Base-by-base conservation (phyloP, 2,113 vertebrate genomes). In the Ceyx cyanopectus region DNA sequence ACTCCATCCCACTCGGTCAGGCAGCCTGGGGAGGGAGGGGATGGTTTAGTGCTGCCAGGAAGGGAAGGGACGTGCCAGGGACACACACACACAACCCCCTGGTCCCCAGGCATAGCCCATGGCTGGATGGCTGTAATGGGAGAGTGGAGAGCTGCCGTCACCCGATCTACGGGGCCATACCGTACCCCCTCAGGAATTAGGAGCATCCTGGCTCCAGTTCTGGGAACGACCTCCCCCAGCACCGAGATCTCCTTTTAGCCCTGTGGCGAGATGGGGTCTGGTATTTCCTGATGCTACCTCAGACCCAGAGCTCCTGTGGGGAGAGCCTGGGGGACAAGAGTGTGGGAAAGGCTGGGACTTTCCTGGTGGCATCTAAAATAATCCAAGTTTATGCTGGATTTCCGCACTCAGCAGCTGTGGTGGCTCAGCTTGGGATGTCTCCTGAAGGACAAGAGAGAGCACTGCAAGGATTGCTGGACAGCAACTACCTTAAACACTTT, bases 1-100 rank as follows among this genome's bases (percentile, higher is more conserved):
- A 97, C 81, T 45, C 97, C 97, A 4, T 98, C 97, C 97, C 97
- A 98, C 86, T 97, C 94, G 0, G 90, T 92, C 32, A 4, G 70
- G 86, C 97, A 98, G 72, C 95, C 97, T 98, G 79, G 29, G 68
- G 66, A 83, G 43, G 61, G 66, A 83, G 43, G 50, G 69, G 34
- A 40, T 0, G 0, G 5, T 61, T 9, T 9, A 69, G 54, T 13
- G 58, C 40, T 6, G 0, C 23, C 0, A 1, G 74, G 40, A 53
- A 29, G 53, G 45, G 84, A 56, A n/a, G 53, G 45, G 84, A 56
- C 9, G 5, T 9, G 74, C 22, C 0, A 32, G n/a, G 27, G n/a
- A 8, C 23, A 24, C 72, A n/a, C 22, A 14, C 19, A 22, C 27
- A 29, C 43, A 46, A 41, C 13, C 45, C 32, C n/a, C 21, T 0